These are phyloP conservation scores for Andrena haemorrhoa DNA, from an alignment of 2,888 invertebrate genomes.

Conservation along the genomic window DNA sequence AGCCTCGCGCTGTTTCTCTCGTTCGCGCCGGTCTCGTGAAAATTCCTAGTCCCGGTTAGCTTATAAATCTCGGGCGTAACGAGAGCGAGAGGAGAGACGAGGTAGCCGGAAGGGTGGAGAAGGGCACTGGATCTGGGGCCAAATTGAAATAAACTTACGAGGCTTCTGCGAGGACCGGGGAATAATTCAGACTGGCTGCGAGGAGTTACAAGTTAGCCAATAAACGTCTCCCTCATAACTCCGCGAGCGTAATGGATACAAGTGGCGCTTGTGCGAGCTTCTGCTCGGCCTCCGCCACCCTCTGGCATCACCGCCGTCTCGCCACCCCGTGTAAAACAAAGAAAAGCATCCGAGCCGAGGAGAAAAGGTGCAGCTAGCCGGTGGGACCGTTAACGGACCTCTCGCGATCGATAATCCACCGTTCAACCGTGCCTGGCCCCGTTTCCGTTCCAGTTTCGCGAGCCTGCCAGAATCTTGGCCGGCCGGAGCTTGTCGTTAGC, in stretches of 20 bases:
- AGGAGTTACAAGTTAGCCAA: slow-evolving; percentile 78
- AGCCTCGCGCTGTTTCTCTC: not conserved
- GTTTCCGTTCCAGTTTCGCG: slow-evolving; percentile 45
- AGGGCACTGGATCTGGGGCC: slow-evolving; percentile 51
- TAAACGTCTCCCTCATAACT: slow-evolving; percentile 80
- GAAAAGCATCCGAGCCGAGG: not conserved
- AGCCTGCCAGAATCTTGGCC: slow-evolving; percentile 6
- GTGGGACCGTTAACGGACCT: slow-evolving; percentile 20
- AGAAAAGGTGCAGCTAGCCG: not conserved
- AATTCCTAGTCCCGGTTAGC: slow-evolving; percentile 54
- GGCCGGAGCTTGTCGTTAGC: not conserved
- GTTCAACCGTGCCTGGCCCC: not conserved
- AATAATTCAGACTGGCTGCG: slow-evolving; percentile 75
- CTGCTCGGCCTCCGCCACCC: slow-evolving; percentile 15
- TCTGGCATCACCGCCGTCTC: slow-evolving; percentile 11
- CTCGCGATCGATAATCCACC: slow-evolving; percentile 19
- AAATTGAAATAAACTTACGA: slow-evolving; percentile 79
- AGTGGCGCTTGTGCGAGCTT: slow-evolving; percentile 64
- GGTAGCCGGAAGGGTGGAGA: slow-evolving; percentile 7
- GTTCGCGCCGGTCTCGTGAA: slow-evolving; percentile 17
- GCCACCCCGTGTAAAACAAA: slow-evolving; percentile 5
- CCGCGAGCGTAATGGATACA: slow-evolving; percentile 74
- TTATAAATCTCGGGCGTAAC: slow-evolving; percentile 64
- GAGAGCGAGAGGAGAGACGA: slow-evolving; percentile 37
- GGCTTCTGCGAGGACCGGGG: slow-evolving; percentile 71